Evolutionary conservation across 1,140 invertebrate genomes (phyloP).

Genomic region (Andricus grossulariae): DNA sequence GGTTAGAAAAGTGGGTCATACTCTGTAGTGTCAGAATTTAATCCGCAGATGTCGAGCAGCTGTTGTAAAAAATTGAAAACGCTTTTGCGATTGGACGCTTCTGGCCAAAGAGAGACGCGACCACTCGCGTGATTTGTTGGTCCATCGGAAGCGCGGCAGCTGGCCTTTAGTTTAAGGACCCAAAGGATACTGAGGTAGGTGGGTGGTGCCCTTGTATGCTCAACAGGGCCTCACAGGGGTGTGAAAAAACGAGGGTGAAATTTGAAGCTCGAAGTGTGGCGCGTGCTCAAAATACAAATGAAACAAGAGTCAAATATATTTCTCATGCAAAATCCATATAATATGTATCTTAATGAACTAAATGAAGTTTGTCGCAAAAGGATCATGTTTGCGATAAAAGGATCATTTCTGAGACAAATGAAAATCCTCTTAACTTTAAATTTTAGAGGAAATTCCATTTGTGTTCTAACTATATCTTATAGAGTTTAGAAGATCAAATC

Average conservation of each 20-base stretch:
- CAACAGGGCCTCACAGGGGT: neutral
- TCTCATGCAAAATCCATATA: too few relatives aligned
- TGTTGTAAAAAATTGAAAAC: constrained; percentile 18
- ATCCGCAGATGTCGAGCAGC: constrained; percentile 31
- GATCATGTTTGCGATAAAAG: too few relatives aligned
- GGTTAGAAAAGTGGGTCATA: constrained; percentile 21
- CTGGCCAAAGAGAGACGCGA: constrained; percentile 1
- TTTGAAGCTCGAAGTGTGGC: neutral
- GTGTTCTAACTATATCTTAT: too few relatives aligned
- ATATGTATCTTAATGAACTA: too few relatives aligned
- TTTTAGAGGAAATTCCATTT: too few relatives aligned
- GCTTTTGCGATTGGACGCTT: constrained; percentile 22
- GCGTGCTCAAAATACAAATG: neutral
- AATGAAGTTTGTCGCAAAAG: too few relatives aligned
- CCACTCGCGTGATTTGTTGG: constrained; percentile 26
- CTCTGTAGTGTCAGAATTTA: constrained; percentile 24
- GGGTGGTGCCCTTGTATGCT: constrained; percentile 16
- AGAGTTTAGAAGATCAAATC: neutral
- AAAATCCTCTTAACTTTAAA: too few relatives aligned
- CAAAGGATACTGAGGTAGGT: constrained; percentile 11
- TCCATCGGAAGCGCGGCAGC: constrained; percentile 19
- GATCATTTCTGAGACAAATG: too few relatives aligned
- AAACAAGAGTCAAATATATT: too few relatives aligned
- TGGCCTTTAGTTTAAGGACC: constrained; percentile 13
- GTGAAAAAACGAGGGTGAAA: constrained; percentile 14